Evolutionary conservation across 2,888 invertebrate species (phyloP), one percentile per base, ranked within the genome.

Genomic region (Cyclophora albipunctata): DNA sequence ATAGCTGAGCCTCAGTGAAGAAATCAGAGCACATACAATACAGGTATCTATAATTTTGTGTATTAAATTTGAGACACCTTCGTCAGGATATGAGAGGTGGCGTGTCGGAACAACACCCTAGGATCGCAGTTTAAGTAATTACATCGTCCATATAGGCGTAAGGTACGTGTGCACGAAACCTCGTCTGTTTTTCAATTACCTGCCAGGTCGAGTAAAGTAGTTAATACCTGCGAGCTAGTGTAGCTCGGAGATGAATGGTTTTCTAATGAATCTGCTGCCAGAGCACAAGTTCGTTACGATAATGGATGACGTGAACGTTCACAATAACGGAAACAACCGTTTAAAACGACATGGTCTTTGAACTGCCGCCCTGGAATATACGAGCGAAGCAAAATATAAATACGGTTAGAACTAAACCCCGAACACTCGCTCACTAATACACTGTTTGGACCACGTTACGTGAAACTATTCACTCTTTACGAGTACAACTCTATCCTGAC

Each of bases 191-290:
- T 55, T 55, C 55, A 51, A 53, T 51, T 48, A 49, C 49, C 51
- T 42, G 51, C 55, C 45, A 51, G 47, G 51, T 53, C 48, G 44
- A 53, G 55, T 51, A 55, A 50, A 50, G 54, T 58, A 62, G 52
- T 49, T 58, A 49, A 52, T 57, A 62, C 59, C 57, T 56, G 58
- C 47, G 45, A 47, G 47, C 56, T 50, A 34, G 51, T 57, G 53
- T 55, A 47, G 49, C 47, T 53, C 49, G 54, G 68, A 71, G 74
- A 80, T 79, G 81, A 80, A 83, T 81, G 75, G 75, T 67, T 80
- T 81, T 77, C 80, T 81, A 82, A 83, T 82, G 80, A 81, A 82
- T 75, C 77, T 71, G 69, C 66, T 61, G 68, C 55, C 59, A 50
- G 59, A 60, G 71, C 67, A 66, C 70, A 68, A 79, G 74, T 78